Evolutionary conservation across 1,140 invertebrate species (phyloP).

Genomic region (Drosophila nigromelanica): DNA sequence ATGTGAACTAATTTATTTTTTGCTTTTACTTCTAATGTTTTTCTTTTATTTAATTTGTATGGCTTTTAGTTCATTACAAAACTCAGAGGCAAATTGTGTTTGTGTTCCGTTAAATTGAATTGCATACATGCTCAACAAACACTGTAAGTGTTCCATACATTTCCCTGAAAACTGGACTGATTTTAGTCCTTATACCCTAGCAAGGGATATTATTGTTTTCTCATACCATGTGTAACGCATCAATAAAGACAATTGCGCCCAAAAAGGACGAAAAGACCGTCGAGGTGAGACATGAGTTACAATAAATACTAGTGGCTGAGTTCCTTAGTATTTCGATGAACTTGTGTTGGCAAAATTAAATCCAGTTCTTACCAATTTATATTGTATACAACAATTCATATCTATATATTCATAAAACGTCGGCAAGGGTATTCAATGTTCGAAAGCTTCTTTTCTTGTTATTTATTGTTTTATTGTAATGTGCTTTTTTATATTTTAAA

Average conservation of each 20-base stretch:
- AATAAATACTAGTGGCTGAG: too few relatives aligned
- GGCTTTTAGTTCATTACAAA: slow-evolving; percentile 59
- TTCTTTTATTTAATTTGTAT: slow-evolving; percentile 39
- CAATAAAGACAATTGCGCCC: not conserved
- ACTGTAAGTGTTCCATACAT: not conserved
- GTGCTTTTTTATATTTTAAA: slow-evolving; percentile 16
- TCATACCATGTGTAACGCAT: not conserved
- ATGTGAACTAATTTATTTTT: slow-evolving; percentile 39
- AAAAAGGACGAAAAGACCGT: too few relatives aligned
- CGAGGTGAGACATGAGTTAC: too few relatives aligned
- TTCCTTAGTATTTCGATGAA: too few relatives aligned
- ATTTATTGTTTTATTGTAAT: not conserved
- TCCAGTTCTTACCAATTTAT: too few relatives aligned
- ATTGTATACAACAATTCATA: too few relatives aligned
- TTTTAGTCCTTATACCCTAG: not conserved
- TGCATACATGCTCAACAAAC: slow-evolving; percentile 27
- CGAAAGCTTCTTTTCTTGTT: not conserved
- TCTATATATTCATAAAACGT: too few relatives aligned
- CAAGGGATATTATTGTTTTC: not conserved
- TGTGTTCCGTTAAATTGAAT: slow-evolving; percentile 46
- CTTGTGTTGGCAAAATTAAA: too few relatives aligned
- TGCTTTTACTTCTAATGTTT: slow-evolving; percentile 53
- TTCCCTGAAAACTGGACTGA: slow-evolving; percentile 5
- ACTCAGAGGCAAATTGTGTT: slow-evolving; percentile 33
- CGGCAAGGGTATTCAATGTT: not conserved